Percentiles rank a stretch among this genome's conserved stretches.
Conservation (phyloP, 2,797 vertebrate species). For the Coregonus suidteri region DNA sequence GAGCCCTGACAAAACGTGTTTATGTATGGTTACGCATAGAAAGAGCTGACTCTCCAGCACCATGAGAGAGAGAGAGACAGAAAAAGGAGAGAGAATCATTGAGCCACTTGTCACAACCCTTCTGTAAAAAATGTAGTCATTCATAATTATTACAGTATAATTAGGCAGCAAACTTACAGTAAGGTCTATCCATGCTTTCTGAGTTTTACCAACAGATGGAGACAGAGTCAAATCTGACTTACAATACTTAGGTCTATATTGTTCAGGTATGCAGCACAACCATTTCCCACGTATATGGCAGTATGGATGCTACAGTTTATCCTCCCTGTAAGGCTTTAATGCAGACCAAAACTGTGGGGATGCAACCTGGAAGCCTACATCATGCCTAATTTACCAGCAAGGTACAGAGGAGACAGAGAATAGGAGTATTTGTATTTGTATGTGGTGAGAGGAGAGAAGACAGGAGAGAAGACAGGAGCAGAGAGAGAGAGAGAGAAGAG, state of each 20-base stretch:
- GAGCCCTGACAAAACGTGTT: slow-evolving; percentile 15
- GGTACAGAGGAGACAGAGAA: slow-evolving; percentile 12
- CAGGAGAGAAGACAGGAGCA: too few relatives aligned
- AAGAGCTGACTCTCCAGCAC: not conserved
- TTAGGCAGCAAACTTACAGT: not conserved
- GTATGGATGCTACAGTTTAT: not conserved
- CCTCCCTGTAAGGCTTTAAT: slow-evolving; percentile 29
- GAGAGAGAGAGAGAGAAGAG: too few relatives aligned
- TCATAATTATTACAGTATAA: not conserved
- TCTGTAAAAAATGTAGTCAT: too few relatives aligned
- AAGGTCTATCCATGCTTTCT: not conserved
- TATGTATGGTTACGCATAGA: not conserved
- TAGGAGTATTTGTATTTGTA: not conserved
- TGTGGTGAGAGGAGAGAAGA: slow-evolving; percentile 30
- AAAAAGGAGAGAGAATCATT: not conserved
- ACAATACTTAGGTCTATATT: not conserved
- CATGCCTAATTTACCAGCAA: slow-evolving; percentile 67
- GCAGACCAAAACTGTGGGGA: slow-evolving; percentile 28
- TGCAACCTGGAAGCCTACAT: slow-evolving; percentile 54
- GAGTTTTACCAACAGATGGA: not conserved
- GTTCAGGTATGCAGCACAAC: not conserved
- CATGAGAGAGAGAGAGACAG: not conserved
- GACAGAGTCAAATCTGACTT: not conserved
- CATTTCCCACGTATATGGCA: too few relatives aligned
- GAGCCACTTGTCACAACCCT: too few relatives aligned